Evolutionary conservation across 2,888 invertebrate genomes (phyloP).

Genomic region (Brachylomia viminalis): DNA sequence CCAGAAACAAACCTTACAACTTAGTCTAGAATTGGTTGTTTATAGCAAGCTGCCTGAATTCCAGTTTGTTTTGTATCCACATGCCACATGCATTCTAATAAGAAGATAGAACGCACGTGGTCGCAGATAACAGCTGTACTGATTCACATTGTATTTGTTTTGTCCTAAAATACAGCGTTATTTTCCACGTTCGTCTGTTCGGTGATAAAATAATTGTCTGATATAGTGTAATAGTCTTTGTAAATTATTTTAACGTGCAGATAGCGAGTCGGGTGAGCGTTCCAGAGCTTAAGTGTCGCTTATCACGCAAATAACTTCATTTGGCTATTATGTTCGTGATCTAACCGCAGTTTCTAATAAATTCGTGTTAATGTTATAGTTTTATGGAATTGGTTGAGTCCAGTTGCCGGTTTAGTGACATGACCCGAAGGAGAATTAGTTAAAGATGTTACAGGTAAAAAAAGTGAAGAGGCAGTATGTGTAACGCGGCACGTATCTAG

Average conservation of each 20-base stretch:
- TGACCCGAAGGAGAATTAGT: background rate
- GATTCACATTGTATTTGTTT: conserved; percentile 25
- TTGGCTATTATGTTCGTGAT: conserved; percentile 51
- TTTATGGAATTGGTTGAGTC: conserved; percentile 26
- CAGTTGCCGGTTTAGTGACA: no score
- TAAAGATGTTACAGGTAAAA: background rate
- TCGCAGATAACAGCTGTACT: conserved; percentile 25
- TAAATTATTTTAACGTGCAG: conserved; percentile 43
- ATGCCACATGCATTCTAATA: conserved; percentile 33
- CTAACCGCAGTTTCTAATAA: conserved; percentile 52
- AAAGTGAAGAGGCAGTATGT: background rate
- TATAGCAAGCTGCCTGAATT: background rate
- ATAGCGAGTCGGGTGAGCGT: conserved; percentile 49
- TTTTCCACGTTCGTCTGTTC: conserved; percentile 41
- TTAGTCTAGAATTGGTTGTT: background rate
- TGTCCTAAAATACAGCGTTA: conserved; percentile 39
- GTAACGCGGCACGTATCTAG: background rate
- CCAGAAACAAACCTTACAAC: no score
- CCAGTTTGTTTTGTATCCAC: conserved; percentile 29
- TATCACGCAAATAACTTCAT: conserved; percentile 64
- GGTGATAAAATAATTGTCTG: conserved; percentile 45
- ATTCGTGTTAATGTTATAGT: conserved; percentile 35
- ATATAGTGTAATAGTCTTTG: conserved; percentile 31
- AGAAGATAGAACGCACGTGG: conserved; percentile 49
- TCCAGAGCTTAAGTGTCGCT: conserved; percentile 46